These are phyloP conservation scores for Aphelenchoides besseyi DNA, from an alignment of 1,140 invertebrate species.

Conservation along the genomic window DNA sequence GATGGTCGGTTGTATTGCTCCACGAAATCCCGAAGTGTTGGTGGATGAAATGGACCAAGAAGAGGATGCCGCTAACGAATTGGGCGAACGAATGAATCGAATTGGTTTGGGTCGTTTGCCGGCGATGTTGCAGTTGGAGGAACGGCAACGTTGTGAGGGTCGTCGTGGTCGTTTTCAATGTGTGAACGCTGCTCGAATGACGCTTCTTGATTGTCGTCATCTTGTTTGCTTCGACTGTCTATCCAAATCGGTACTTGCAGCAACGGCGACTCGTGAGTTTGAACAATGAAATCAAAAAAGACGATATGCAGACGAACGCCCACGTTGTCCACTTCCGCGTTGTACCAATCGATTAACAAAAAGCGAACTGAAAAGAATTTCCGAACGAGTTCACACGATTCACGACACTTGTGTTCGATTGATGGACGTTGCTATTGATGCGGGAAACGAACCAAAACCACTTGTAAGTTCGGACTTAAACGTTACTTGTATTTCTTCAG, in stretches of 20 bases:
- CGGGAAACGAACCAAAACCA: background rate
- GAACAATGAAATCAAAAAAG: too few species aligned
- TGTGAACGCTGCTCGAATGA: slow-evolving; percentile 8
- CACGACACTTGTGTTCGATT: background rate
- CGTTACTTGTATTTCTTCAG: background rate
- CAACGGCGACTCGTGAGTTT: too few species aligned
- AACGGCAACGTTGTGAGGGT: slow-evolving; percentile 12
- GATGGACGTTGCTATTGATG: background rate
- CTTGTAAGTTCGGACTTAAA: background rate
- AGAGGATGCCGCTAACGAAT: background rate
- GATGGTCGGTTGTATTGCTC: background rate
- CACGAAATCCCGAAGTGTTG: background rate
- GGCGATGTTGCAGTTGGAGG: slow-evolving; percentile 15
- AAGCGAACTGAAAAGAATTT: background rate
- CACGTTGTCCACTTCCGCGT: slow-evolving; percentile 9
- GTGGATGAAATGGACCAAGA: slow-evolving; percentile 12
- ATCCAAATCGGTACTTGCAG: background rate
- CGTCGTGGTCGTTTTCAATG: slow-evolving; percentile 1
- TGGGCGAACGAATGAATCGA: slow-evolving; percentile 6
- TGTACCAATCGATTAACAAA: background rate
- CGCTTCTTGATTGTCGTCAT: slow-evolving; percentile 7
- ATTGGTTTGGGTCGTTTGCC: slow-evolving; percentile 2
- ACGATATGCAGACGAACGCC: slow-evolving; percentile 4
- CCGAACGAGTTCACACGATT: slow-evolving; percentile 4
- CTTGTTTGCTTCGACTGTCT: slow-evolving; percentile 10